A percentile compares a stretch with the other conserved stretches of the same genome.
Conservation (phyloP, 2,888 invertebrate species). For the Epsilonema sp. region DNA sequence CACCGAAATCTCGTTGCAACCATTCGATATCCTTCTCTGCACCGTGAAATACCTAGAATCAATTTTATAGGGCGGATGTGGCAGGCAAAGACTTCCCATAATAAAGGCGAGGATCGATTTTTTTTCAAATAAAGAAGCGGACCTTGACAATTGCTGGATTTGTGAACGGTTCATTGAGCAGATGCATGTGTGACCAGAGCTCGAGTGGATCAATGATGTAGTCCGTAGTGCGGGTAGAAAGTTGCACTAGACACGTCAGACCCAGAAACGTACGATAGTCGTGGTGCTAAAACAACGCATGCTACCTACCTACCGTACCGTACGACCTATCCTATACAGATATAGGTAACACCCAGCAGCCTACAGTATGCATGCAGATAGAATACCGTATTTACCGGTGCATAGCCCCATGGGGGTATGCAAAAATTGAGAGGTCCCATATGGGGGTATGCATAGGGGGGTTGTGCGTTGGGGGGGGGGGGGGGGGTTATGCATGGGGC, state of each 20-base stretch:
- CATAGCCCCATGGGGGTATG: no score
- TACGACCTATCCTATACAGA: no score
- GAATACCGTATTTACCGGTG: no score
- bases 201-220: slow-evolving; percentile 70
- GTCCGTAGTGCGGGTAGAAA: slow-evolving; percentile 56
- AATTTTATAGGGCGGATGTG: not conserved
- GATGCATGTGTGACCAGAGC: slow-evolving; percentile 56
- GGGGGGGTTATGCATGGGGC: no score
- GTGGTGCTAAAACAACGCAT: slow-evolving; percentile 48
- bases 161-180: slow-evolving; percentile 70
- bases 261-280: slow-evolving; percentile 76
- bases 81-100: not conserved
- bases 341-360: no score
- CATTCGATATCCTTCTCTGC: slow-evolving; percentile 67
- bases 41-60: slow-evolving; percentile 62
- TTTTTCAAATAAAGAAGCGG: slow-evolving; percentile 14
- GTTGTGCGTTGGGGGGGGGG: no score
- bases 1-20: slow-evolving; percentile 80
- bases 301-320: no score
- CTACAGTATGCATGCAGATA: not conserved
- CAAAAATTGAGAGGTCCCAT: no score
- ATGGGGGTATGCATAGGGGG: no score
- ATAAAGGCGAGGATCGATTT: not conserved
- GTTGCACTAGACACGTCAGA: slow-evolving; percentile 81
- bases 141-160: slow-evolving; percentile 73